Percentiles rank a stretch among this genome's conserved stretches.
These are phyloP conservation scores for Dromas ardeola DNA, from an alignment of 2,113 vertebrate species.

Conservation along the genomic window DNA sequence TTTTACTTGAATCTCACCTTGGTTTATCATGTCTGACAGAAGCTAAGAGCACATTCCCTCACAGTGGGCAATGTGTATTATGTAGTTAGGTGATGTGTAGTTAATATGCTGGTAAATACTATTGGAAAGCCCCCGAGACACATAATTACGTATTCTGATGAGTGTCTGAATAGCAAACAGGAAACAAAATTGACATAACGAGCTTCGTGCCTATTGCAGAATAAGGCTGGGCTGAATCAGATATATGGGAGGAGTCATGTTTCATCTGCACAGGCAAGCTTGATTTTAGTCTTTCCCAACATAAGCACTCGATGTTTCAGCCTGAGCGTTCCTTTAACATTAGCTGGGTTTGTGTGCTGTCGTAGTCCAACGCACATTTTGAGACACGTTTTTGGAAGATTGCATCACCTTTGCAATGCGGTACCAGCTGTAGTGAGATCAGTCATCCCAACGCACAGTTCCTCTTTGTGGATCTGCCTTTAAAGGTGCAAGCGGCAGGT, in stretches of 20 bases:
- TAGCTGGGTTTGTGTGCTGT: background rate
- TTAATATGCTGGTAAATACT: background rate
- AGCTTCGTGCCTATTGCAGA: background rate
- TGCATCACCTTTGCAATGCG: background rate
- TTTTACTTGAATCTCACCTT: background rate
- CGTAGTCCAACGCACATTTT: background rate
- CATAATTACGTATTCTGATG: background rate
- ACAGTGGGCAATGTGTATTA: background rate
- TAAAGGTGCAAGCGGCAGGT: background rate
- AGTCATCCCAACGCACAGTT: constrained; percentile 29
- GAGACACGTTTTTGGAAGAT: background rate
- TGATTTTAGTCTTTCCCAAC: background rate
- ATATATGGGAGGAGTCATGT: fast-evolving
- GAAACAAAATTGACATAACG: background rate
- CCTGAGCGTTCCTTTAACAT: background rate
- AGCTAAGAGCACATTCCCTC: background rate
- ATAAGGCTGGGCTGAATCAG: background rate
- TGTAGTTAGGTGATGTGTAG: background rate
- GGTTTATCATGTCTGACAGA: background rate
- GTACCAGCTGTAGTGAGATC: background rate
- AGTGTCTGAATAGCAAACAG: background rate
- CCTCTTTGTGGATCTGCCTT: constrained; percentile 22
- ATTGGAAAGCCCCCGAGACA: background rate
- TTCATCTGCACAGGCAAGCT: background rate
- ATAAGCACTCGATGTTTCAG: background rate